Percentiles rank a stretch among this genome's conserved stretches.
Conservation (phyloP, 2,888 invertebrate species). For the Linyphia triangularis region DNA sequence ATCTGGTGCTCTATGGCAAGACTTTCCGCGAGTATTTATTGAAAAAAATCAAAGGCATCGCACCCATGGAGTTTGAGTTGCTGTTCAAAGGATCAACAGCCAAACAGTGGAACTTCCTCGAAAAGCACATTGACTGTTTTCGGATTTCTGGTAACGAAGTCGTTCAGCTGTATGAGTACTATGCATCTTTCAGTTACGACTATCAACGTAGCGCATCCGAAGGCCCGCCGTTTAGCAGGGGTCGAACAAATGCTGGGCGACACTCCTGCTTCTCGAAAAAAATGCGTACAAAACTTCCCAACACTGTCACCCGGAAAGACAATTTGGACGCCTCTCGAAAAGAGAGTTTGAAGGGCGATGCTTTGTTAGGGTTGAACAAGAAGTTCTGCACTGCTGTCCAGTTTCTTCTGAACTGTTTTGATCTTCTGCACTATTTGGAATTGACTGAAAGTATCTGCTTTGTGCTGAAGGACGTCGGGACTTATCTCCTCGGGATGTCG, state of each 20-base stretch:
- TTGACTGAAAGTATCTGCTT: slow-evolving; percentile 14
- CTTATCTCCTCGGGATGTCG: neutral
- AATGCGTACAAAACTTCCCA: neutral
- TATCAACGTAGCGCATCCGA: neutral
- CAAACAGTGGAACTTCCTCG: neutral
- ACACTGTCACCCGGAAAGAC: neutral
- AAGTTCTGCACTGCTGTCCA: slow-evolving; percentile 1
- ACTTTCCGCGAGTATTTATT: neutral
- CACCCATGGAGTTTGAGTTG: neutral
- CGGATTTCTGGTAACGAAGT: neutral
- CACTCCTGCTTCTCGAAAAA: too few species aligned
- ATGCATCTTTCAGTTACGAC: neutral
- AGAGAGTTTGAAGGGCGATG: neutral
- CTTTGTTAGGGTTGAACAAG: neutral
- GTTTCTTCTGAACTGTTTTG: slow-evolving; percentile 43
- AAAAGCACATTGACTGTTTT: neutral
- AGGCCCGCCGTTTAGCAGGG: neutral
- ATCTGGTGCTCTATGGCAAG: neutral
- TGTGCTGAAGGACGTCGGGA: slow-evolving; percentile 3
- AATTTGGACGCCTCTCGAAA: neutral
- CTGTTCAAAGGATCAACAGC: neutral
- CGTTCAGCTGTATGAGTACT: slow-evolving; percentile 9
- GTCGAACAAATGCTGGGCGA: neutral
- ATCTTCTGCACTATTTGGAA: slow-evolving; percentile 32
- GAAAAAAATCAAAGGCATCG: neutral